Conservation (phyloP, 2,113 vertebrate species). For the Cryptotis parvus region DNA sequence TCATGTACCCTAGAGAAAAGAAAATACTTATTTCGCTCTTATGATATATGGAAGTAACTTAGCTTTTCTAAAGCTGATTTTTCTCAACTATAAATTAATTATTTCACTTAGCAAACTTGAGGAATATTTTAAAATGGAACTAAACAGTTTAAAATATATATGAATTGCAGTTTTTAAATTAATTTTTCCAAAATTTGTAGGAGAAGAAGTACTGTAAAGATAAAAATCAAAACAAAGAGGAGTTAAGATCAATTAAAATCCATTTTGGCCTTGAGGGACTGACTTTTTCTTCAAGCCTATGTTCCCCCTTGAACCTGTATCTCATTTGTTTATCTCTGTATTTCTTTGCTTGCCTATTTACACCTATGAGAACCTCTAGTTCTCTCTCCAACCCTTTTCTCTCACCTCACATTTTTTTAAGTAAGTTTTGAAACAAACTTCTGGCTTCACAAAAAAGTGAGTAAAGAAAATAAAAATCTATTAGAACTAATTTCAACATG, state of each 20-base stretch:
- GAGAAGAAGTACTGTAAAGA: not conserved
- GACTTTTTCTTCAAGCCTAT: no score
- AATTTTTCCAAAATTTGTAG: constrained; percentile 18
- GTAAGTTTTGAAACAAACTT: no score
- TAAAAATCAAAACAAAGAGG: not conserved
- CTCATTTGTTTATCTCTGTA: no score
- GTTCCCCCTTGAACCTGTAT: no score
- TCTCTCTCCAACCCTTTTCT: no score
- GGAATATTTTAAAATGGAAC: not conserved
- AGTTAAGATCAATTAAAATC: not conserved
- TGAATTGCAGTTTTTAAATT: not conserved
- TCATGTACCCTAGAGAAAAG: not conserved
- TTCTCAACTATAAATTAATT: not conserved
- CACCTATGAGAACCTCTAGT: no score
- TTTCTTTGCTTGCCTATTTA: no score
- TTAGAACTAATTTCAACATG: not conserved
- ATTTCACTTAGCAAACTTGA: not conserved
- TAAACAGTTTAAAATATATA: not conserved
- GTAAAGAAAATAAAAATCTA: no score
- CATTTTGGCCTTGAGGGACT: no score
- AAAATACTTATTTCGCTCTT: not conserved
- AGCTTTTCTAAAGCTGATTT: not conserved
- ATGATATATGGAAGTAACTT: not conserved
- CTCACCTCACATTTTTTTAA: no score
- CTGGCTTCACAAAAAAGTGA: no score